These are phyloP conservation scores for Drosophila buzzatii DNA, from an alignment of 2,888 invertebrate species.

Conservation along the genomic window DNA sequence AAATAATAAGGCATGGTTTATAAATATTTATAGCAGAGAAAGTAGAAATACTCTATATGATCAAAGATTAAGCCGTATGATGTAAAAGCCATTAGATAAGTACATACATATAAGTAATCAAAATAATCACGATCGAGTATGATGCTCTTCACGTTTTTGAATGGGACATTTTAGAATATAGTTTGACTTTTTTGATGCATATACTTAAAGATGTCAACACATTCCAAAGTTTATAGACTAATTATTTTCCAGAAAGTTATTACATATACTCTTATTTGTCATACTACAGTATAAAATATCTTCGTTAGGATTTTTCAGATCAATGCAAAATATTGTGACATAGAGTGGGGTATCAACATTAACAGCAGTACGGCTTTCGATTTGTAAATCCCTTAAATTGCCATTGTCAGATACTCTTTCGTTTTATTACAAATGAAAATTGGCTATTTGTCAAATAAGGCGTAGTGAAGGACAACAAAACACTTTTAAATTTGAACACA, in stretches of 20 bases:
- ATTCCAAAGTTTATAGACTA: not conserved
- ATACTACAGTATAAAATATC: not conserved
- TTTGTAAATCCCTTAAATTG: conserved; percentile 55
- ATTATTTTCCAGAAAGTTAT: not conserved
- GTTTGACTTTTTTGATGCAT: too few species aligned
- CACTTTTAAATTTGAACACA: conserved; percentile 69
- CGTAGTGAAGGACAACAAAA: conserved; percentile 75
- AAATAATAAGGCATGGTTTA: not conserved
- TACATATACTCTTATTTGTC: not conserved
- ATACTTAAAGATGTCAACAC: too few species aligned
- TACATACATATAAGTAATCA: too few species aligned
- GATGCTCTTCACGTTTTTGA: too few species aligned
- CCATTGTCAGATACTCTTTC: conserved; percentile 34
- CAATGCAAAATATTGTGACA: conserved; percentile 82
- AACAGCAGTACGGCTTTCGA: conserved; percentile 26
- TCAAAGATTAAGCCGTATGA: too few species aligned
- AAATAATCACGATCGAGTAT: too few species aligned
- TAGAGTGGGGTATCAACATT: conserved; percentile 56
- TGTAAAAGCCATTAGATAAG: too few species aligned
- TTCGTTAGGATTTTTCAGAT: conserved; percentile 20
- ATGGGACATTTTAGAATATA: too few species aligned
- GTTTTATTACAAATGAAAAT: conserved; percentile 69
- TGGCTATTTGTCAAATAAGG: conserved; percentile 71
- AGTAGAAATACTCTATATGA: too few species aligned
- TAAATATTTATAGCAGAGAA: conserved; percentile 1